Conservation (phyloP, 35 echinoderm and acorn worm genomes). For the Lytechinus pictus region DNA sequence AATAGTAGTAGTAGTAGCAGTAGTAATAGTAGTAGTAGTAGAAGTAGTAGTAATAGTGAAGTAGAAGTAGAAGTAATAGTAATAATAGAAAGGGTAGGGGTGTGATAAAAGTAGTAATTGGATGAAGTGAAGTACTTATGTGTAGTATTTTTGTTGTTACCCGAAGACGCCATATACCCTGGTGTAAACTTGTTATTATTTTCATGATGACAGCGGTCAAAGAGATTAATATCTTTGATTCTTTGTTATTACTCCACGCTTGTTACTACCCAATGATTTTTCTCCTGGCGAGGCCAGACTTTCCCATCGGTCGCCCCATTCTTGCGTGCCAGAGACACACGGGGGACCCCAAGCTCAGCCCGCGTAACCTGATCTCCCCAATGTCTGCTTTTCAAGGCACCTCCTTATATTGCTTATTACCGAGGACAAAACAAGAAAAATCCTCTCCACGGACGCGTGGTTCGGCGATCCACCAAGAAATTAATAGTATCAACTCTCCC, state of each 20-base stretch:
- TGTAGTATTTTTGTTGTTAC: no score
- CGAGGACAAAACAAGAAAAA: not conserved
- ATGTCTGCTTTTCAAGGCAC: conserved; percentile 28
- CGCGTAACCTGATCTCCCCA: conserved; percentile 20
- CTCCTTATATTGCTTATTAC: not conserved
- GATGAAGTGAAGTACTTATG: no score
- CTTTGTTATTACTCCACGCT: not conserved
- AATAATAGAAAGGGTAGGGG: no score
- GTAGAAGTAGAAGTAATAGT: no score
- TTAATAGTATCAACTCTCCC: conserved; percentile 54
- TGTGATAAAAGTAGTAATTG: no score
- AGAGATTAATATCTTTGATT: not conserved
- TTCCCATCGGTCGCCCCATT: not conserved
- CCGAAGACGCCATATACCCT: not conserved
- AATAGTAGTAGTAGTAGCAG: no score
- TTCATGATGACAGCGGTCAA: not conserved
- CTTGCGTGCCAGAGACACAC: conserved; percentile 23
- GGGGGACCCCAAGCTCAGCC: not conserved
- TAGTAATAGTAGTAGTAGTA: no score
- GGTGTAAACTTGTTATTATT: not conserved
- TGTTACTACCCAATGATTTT: not conserved
- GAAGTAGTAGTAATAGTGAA: no score
- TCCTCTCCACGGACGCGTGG: not conserved
- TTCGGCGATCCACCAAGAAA: conserved; percentile 40
- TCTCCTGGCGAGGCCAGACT: not conserved